A percentile compares a stretch with the other conserved stretches of the same genome.
Evolutionary conservation across 2,113 vertebrate species (phyloP).

Genomic region (Panthera uncia): DNA sequence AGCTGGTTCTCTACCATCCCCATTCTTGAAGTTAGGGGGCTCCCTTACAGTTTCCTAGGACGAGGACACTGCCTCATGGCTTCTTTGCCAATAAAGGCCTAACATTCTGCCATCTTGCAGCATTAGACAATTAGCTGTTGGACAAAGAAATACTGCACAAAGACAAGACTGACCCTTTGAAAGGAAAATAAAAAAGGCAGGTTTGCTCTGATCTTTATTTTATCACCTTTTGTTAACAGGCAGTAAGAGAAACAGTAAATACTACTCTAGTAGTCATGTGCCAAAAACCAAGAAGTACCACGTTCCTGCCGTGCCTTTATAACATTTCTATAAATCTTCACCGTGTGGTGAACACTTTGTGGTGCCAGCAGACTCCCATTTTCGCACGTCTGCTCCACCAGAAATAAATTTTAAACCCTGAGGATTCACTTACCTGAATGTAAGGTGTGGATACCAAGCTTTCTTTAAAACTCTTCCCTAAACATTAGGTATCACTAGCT

Average conservation of each 20-base stretch:
- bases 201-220: slow-evolving; percentile 59
- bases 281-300: background rate
- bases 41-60: background rate
- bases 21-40: background rate
- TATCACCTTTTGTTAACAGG: slow-evolving; percentile 26
- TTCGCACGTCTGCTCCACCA: background rate
- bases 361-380: background rate
- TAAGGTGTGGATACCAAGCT: background rate
- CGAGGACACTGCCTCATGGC: background rate
- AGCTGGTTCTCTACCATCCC: background rate
- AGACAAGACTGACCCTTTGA: background rate
- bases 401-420: background rate
- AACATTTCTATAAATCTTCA: slow-evolving; percentile 46
- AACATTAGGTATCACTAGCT: background rate
- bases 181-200: slow-evolving; percentile 51
- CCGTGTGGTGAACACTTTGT: background rate
- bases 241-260: slow-evolving; percentile 27
- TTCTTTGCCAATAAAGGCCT: background rate
- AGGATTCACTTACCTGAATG: background rate
- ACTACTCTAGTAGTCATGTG: background rate
- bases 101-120: background rate
- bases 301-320: slow-evolving; percentile 35
- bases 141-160: background rate
- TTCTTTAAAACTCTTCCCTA: slow-evolving; percentile 1
- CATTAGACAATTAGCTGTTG: background rate